These are phyloP conservation scores for Drosophila erecta DNA, from an alignment of 1,140 invertebrate genomes.

Conservation along the genomic window DNA sequence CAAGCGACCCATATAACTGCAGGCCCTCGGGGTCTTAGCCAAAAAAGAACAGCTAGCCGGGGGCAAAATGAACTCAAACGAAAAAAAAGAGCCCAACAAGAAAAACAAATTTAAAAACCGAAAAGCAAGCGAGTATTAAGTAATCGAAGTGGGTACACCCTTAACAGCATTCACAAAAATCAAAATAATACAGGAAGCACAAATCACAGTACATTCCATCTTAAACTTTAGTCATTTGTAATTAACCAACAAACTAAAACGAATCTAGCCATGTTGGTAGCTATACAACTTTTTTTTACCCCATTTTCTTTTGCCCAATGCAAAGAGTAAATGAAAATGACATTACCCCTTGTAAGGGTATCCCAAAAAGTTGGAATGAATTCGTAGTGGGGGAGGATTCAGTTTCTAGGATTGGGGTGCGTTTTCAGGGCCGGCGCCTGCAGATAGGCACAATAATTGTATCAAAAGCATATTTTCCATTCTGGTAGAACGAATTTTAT, in stretches of 20 bases:
- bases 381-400: slow-evolving; percentile 47
- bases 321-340: too few species aligned
- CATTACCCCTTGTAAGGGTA: background rate
- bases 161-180: background rate
- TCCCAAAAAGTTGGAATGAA: slow-evolving; percentile 30
- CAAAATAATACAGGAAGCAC: too few species aligned
- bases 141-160: background rate
- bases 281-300: too few species aligned
- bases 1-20: slow-evolving; percentile 79
- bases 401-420: slow-evolving; percentile 54
- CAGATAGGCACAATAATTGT: slow-evolving; percentile 84
- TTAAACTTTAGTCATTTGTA: too few species aligned
- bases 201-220: too few species aligned
- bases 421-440: slow-evolving; percentile 60
- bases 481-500: slow-evolving; percentile 85
- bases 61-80: slow-evolving; percentile 72
- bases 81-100: slow-evolving; percentile 45
- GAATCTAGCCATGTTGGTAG: too few species aligned
- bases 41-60: slow-evolving; percentile 38
- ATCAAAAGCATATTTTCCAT: slow-evolving; percentile 85
- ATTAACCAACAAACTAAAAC: too few species aligned
- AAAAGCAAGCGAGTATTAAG: background rate
- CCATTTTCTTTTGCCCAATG: too few species aligned
- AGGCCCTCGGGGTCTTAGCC: slow-evolving; percentile 30
- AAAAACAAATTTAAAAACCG: slow-evolving; percentile 62